Evolutionary conservation across 2,113 vertebrate genomes (phyloP).

Genomic region (Prinia subflava): DNA sequence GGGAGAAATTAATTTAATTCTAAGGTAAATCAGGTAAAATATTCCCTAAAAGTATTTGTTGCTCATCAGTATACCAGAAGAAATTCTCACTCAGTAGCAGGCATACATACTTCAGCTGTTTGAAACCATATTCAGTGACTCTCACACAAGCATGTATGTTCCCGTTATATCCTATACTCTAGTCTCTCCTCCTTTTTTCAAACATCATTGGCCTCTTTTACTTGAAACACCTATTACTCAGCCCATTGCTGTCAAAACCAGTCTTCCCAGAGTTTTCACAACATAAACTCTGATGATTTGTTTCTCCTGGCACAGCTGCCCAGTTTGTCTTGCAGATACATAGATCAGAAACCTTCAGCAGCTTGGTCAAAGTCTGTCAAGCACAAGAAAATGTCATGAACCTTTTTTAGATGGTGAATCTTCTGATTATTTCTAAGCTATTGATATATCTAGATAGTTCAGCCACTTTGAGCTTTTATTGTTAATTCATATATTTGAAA

Average conservation of each 20-base stretch:
- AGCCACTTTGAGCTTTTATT: neutral
- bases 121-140: neutral
- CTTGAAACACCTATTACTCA: neutral
- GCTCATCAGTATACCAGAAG: neutral
- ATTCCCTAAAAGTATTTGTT: neutral
- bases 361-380: neutral
- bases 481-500: neutral
- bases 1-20: neutral
- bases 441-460: neutral
- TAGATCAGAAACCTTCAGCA: neutral
- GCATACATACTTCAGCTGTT: neutral
- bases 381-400: neutral
- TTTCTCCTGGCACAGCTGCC: neutral
- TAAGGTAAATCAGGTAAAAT: neutral
- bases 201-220: neutral
- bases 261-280: neutral
- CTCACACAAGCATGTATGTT: neutral
- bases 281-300: neutral
- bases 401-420: neutral
- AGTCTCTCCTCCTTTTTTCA: neutral
- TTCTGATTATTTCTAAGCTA: neutral
- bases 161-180: neutral
- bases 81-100: neutral
- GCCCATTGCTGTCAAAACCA: neutral
- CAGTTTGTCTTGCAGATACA: neutral